phyloP scores from a whole-genome alignment of 2,888 invertebrate genomes.

The Cryptocheilus praepositus region DNA sequence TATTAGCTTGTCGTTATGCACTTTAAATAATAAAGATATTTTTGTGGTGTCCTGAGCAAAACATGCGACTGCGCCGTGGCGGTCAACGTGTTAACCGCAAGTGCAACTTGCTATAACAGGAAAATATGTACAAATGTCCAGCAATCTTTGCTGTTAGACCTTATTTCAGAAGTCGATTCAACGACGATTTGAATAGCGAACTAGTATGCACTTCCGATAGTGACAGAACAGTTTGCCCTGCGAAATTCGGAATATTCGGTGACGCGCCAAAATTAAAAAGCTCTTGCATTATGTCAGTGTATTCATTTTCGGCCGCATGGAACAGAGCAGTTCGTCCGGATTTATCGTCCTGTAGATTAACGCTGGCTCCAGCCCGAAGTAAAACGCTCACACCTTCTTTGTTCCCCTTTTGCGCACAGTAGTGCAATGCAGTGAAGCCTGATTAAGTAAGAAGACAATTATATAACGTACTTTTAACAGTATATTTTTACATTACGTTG shows the following conservation, averaged over 20 bases:
- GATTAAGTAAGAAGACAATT: slow-evolving; percentile 2
- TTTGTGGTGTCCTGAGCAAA: no score
- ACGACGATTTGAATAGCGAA: slow-evolving; percentile 44
- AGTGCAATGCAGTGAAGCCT: slow-evolving; percentile 68
- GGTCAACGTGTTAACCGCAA: no score
- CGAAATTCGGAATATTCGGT: slow-evolving; percentile 57
- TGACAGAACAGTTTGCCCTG: slow-evolving; percentile 62
- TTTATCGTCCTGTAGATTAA: slow-evolving; percentile 63
- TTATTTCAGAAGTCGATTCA: slow-evolving; percentile 16
- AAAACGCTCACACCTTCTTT: slow-evolving; percentile 53
- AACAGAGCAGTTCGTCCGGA: slow-evolving; percentile 69
- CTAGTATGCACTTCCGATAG: slow-evolving; percentile 57
- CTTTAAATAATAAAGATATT: no score
- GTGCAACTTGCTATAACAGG: no score
- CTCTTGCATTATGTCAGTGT: slow-evolving; percentile 44
- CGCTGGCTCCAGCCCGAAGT: slow-evolving; percentile 53
- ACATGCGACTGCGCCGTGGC: no score
- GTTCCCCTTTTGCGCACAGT: slow-evolving; percentile 61
- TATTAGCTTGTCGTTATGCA: no score
- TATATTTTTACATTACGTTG: not conserved
- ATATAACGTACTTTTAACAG: not conserved
- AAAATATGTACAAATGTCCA: no score
- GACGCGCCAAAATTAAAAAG: slow-evolving; percentile 58
- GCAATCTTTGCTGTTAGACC: no score
- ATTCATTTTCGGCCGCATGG: slow-evolving; percentile 63